Evolutionary conservation across 2,797 vertebrate species (phyloP).

Genomic region (Oreortyx pictus): DNA sequence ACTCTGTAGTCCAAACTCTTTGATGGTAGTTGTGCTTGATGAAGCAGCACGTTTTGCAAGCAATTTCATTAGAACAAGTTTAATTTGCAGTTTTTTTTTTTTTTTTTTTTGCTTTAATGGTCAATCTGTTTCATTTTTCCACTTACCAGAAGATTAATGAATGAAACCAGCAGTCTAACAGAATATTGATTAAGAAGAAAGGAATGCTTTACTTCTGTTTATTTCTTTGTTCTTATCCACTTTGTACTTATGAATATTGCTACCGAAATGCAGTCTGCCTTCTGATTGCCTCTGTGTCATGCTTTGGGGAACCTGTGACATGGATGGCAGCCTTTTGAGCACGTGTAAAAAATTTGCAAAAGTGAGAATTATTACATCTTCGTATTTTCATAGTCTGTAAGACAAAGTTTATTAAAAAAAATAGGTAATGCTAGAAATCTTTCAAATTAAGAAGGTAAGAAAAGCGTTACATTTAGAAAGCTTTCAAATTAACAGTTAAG

Average conservation of each 20-base stretch:
- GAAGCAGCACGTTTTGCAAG: not conserved
- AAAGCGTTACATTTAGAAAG: not conserved
- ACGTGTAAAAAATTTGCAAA: not conserved
- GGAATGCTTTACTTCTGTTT: constrained; percentile 18
- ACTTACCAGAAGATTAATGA: constrained; percentile 27
- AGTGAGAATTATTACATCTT: not conserved
- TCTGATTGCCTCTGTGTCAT: fast-evolving
- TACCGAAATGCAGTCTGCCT: not conserved
- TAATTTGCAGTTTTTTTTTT: constrained; percentile 21
- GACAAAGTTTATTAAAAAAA: not conserved
- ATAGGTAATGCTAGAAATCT: not conserved
- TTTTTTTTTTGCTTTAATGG: constrained; percentile 1
- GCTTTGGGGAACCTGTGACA: not conserved
- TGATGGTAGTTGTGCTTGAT: not conserved
- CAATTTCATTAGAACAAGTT: constrained; percentile 20
- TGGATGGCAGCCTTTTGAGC: not conserved
- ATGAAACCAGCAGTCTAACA: constrained; percentile 9
- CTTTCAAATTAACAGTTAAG: not conserved
- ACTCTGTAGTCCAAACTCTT: not conserved
- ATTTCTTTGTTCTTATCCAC: not conserved
- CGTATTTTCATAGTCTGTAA: not conserved
- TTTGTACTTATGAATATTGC: not conserved
- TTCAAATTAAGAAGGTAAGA: not conserved
- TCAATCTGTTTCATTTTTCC: not conserved
- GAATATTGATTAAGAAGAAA: constrained; percentile 31